These are phyloP conservation scores for Amphipyra tragopoginis DNA, from an alignment of 2,888 invertebrate genomes.

Conservation along the genomic window DNA sequence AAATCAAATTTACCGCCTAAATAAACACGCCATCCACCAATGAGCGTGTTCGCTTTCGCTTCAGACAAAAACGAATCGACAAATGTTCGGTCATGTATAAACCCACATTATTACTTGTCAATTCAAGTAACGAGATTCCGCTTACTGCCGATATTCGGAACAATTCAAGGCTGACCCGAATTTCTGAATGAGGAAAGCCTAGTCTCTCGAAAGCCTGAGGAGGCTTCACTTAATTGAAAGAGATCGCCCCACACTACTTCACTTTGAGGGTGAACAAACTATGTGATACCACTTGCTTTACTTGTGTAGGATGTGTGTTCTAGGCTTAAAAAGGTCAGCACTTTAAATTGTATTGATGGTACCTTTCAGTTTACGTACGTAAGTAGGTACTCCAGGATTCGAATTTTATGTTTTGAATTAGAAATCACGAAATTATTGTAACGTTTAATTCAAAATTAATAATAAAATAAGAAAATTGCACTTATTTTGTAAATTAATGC, in stretches of 20 bases:
- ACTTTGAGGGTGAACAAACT: constrained; percentile 74
- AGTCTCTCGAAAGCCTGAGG: constrained; percentile 67
- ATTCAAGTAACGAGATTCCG: constrained; percentile 61
- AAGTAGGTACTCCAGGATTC: too few species aligned
- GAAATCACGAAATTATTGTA: too few species aligned
- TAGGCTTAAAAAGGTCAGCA: constrained; percentile 34
- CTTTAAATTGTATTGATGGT: neutral
- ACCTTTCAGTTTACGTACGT: too few species aligned
- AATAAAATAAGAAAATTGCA: too few species aligned
- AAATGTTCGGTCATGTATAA: constrained; percentile 56
- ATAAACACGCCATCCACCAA: constrained; percentile 42
- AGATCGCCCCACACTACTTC: constrained; percentile 77
- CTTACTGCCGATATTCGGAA: constrained; percentile 62
- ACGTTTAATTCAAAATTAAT: too few species aligned
- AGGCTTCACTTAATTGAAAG: constrained; percentile 85
- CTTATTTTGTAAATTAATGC: too few species aligned
- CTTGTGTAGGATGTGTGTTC: constrained; percentile 34
- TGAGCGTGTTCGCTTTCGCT: constrained; percentile 37
- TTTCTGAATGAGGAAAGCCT: constrained; percentile 63
- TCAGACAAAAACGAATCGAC: constrained; percentile 52
- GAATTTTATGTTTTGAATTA: too few species aligned
- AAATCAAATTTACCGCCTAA: constrained; percentile 36
- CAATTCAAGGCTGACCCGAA: constrained; percentile 69
- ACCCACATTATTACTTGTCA: constrained; percentile 61
- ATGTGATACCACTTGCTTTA: constrained; percentile 64